These are phyloP conservation scores for Saccostrea cuccullata DNA, from an alignment of 1,140 invertebrate genomes.

Conservation along the genomic window DNA sequence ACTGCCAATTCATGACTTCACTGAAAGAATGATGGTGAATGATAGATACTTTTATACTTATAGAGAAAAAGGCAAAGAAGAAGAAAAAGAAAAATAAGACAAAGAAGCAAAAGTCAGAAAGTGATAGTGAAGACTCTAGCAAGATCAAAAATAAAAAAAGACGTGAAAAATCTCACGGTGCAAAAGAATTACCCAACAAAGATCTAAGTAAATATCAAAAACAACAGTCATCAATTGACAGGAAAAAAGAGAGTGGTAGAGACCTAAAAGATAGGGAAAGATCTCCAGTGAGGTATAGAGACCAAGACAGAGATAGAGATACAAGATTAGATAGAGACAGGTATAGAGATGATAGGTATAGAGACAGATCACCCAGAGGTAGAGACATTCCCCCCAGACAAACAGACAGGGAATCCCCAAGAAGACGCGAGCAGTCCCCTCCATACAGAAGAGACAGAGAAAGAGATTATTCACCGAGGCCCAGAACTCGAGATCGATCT, in stretches of 20 bases:
- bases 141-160: background rate
- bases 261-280: background rate
- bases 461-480: background rate
- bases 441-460: conserved; percentile 12
- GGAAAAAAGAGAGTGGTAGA: conserved; percentile 13
- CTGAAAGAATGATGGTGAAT: background rate
- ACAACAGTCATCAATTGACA: background rate
- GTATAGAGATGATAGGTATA: background rate
- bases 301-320: background rate
- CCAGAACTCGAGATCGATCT: background rate
- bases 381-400: background rate
- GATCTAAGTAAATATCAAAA: background rate
- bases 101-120: conserved; percentile 63
- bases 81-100: conserved; percentile 64
- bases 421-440: background rate
- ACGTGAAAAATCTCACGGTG: background rate
- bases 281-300: conserved; percentile 26
- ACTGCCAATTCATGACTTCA: too few relatives aligned
- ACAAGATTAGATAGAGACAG: background rate
- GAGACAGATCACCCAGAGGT: conserved; percentile 20
- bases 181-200: background rate
- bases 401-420: background rate
- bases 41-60: conserved; percentile 36
- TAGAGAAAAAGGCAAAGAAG: conserved; percentile 58
- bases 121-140: conserved; percentile 43